Base-by-base conservation (phyloP, 2,888 invertebrate genomes). In the Cerastoderma edule region DNA sequence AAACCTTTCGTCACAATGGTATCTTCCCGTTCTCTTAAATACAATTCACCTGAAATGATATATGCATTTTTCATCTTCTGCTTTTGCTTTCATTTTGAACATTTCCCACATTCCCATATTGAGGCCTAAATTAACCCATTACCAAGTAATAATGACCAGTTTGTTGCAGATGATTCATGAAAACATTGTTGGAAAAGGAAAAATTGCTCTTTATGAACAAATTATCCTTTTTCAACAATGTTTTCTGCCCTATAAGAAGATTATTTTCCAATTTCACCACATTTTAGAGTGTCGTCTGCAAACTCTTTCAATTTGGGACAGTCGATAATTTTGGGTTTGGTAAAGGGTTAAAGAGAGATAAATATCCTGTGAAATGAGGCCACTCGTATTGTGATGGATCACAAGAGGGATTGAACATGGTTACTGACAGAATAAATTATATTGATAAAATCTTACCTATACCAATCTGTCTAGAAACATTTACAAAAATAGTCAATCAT, bases 371-470 rank as follows among this genome's bases (percentile, higher is more conserved):
- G 57, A 57, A 57, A 57, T 57, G 57, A 57, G 57, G 8, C 57
- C 22, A 35, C 3, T 30, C 32, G 22, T 54, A 57, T 57, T 33
- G 22, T 57, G 57, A 57, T 57, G 57, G 57, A 57, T 57, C 16
- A 16, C 22, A n/a, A 19, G n/a, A 48, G 16, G 48, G 24, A 50
- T 56, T 56, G 27, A 19, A 56, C 16, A 30, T 35, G 35, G 57
- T 19, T 30, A 33, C 35, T 10, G 35, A 1, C 57, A 33, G 57
- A 56, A 57, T 57, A 57, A 57, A 57, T 57, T 57, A 57, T 57
- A 57, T 57, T 57, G 57, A 57, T 57, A 57, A 57, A 57, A 57
- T 57, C 33, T 57, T 57, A 57, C 13, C 22, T 57, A 57, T 57
- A 57, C 57, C 57, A 22, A 57, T 57, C 57, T 57, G 57, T 57